Conservation (phyloP, 2,888 invertebrate genomes). For the Flexamia atlantica region DNA sequence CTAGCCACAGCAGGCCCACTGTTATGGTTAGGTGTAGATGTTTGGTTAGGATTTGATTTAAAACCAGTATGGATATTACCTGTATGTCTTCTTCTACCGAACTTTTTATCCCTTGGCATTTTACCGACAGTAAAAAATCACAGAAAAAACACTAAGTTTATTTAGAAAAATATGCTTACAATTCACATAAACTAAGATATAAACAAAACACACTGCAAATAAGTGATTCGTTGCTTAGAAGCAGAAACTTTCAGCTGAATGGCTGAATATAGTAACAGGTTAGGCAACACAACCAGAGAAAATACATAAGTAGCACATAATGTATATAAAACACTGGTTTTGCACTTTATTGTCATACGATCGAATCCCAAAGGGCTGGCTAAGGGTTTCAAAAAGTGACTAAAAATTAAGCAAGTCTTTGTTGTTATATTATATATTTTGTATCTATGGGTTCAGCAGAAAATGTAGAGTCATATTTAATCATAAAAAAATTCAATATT, state of each 20-base stretch:
- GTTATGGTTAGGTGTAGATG: background rate
- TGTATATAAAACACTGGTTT: background rate
- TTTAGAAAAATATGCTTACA: background rate
- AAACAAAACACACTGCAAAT: background rate
- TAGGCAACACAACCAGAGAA: background rate
- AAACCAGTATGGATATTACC: background rate
- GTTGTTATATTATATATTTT: background rate
- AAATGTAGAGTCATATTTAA: background rate
- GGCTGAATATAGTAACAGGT: background rate
- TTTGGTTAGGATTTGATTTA: background rate
- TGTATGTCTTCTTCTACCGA: conserved; percentile 20
- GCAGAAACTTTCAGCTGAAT: background rate
- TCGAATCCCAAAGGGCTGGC: background rate
- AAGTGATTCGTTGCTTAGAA: background rate
- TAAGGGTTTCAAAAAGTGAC: background rate
- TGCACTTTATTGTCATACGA: background rate
- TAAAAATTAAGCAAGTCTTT: background rate
- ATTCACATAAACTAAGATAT: background rate
- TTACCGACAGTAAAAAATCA: background rate
- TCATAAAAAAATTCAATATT: background rate
- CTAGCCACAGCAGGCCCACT: background rate
- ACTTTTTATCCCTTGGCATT: conserved; percentile 16
- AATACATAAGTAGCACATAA: background rate
- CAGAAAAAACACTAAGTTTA: background rate
- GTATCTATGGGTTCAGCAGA: background rate